Conservation (phyloP, 2,888 invertebrate genomes). For the Drosophila robusta region DNA sequence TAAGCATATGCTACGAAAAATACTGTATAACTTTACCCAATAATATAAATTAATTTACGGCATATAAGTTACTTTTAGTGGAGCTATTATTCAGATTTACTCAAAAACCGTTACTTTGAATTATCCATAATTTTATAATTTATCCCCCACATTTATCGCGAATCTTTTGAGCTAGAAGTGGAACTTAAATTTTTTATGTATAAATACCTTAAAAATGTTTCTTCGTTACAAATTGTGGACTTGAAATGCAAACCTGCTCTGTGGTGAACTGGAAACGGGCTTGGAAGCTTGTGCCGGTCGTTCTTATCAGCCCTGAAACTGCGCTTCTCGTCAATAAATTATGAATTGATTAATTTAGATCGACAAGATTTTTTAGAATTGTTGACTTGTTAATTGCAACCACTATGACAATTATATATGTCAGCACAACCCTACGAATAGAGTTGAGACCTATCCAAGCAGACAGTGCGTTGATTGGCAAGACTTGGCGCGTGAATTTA, state of each 20-base stretch:
- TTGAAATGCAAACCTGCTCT: slow-evolving; percentile 35
- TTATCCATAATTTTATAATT: too few relatives aligned
- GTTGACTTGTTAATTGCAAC: not conserved
- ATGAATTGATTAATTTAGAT: not conserved
- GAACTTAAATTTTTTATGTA: not conserved
- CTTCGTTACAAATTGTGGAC: not conserved
- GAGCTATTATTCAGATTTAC: not conserved
- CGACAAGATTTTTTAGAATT: not conserved
- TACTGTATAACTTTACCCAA: too few relatives aligned
- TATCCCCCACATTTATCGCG: too few relatives aligned
- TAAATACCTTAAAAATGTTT: slow-evolving; percentile 1
- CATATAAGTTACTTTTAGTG: too few relatives aligned
- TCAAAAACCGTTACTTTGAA: too few relatives aligned
- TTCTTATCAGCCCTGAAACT: slow-evolving; percentile 17
- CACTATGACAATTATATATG: slow-evolving; percentile 1
- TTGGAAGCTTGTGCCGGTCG: slow-evolving; percentile 46
- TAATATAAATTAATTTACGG: too few relatives aligned
- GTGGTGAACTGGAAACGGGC: slow-evolving; percentile 56
- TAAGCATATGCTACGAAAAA: too few relatives aligned
- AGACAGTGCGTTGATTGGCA: not conserved
- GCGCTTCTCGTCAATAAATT: slow-evolving; percentile 5
- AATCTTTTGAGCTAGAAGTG: too few relatives aligned
- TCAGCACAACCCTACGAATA: not conserved
- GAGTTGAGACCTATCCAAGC: slow-evolving; percentile 1
- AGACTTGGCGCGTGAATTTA: slow-evolving; percentile 42